phyloP scores from a whole-genome alignment of 2,888 invertebrate species.

The Zaprionus lineosus region DNA sequence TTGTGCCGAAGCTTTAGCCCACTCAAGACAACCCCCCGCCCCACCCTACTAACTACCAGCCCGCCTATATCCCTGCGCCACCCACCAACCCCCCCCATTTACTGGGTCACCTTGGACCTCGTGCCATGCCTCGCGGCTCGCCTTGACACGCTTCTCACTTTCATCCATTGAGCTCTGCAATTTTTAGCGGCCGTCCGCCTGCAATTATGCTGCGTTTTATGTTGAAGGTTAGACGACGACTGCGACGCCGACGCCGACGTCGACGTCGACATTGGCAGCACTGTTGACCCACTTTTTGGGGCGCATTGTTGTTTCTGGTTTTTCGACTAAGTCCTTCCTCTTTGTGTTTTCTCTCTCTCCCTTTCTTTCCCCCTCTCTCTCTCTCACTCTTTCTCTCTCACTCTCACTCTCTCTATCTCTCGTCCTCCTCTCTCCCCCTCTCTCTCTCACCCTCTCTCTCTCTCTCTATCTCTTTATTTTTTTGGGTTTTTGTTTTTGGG shows the following conservation, averaged over 20 bases:
- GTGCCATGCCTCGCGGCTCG: constrained; percentile 28
- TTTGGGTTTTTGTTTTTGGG: constrained; percentile 23
- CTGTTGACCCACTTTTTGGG: constrained; percentile 68
- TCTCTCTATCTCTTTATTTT: constrained; percentile 6
- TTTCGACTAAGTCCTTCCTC: too few relatives aligned
- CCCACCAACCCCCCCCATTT: constrained; percentile 44
- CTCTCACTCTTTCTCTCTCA: background rate
- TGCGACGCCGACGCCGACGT: constrained; percentile 9
- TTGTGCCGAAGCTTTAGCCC: constrained; percentile 22
- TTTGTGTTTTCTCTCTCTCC: background rate
- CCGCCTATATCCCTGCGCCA: too few relatives aligned
- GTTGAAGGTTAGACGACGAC: constrained; percentile 55
- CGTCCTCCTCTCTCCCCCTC: background rate
- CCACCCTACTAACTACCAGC: too few relatives aligned
- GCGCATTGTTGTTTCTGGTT: constrained; percentile 11
- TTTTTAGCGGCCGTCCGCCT: constrained; percentile 48
- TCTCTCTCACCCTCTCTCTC: too few relatives aligned
- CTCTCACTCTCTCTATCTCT: background rate
- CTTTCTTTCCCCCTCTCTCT: background rate
- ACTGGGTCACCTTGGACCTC: constrained; percentile 70
- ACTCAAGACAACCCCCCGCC: too few relatives aligned
- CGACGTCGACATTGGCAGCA: constrained; percentile 33
- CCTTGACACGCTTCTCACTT: constrained; percentile 66
- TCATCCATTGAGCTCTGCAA: constrained; percentile 20
- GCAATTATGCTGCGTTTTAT: constrained; percentile 72